Percentiles rank a stretch among this genome's conserved stretches.
phyloP scores from a whole-genome alignment of 2,888 invertebrate species.

The Drosophila macrospina region DNA sequence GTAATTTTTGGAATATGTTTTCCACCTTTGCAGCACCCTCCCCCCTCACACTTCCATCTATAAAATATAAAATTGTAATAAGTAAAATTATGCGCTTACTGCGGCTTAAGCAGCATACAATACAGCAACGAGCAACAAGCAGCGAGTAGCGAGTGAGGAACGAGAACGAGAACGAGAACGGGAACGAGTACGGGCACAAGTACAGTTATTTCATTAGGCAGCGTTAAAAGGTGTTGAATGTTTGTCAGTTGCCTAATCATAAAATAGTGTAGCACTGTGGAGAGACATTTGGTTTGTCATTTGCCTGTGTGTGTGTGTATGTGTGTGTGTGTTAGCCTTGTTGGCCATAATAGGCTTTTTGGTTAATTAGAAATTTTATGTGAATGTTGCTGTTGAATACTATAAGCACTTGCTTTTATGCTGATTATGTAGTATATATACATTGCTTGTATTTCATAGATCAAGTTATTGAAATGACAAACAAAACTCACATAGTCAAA shows the following conservation, averaged over 20 bases:
- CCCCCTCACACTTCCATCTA: slow-evolving; percentile 26
- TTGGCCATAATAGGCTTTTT: slow-evolving; percentile 73
- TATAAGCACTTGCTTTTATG: slow-evolving; percentile 12
- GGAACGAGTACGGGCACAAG: neutral
- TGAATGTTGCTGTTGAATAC: slow-evolving; percentile 33
- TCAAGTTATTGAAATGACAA: neutral
- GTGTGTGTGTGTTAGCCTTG: slow-evolving; percentile 19
- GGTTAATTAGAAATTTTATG: slow-evolving; percentile 76
- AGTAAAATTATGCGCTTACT: slow-evolving; percentile 71
- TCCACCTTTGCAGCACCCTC: slow-evolving; percentile 12
- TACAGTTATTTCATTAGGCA: slow-evolving; percentile 56
- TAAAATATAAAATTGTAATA: slow-evolving; percentile 77
- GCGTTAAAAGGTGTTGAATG: slow-evolving; percentile 69
- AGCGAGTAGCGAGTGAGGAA: slow-evolving; percentile 1
- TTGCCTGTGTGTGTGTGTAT: neutral
- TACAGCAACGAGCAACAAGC: slow-evolving; percentile 27
- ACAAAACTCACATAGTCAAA: neutral
- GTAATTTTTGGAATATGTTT: slow-evolving; percentile 77
- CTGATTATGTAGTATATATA: neutral
- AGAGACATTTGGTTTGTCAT: slow-evolving; percentile 23
- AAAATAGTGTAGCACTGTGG: slow-evolving; percentile 69
- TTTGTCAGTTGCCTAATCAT: slow-evolving; percentile 66
- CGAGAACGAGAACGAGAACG: neutral
- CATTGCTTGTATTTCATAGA: neutral
- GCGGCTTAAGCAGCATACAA: slow-evolving; percentile 37